Percentiles rank a stretch among this genome's conserved stretches.
Evolutionary conservation across 2,113 vertebrate species (phyloP).

Genomic region (Nematolebias whitei): DNA sequence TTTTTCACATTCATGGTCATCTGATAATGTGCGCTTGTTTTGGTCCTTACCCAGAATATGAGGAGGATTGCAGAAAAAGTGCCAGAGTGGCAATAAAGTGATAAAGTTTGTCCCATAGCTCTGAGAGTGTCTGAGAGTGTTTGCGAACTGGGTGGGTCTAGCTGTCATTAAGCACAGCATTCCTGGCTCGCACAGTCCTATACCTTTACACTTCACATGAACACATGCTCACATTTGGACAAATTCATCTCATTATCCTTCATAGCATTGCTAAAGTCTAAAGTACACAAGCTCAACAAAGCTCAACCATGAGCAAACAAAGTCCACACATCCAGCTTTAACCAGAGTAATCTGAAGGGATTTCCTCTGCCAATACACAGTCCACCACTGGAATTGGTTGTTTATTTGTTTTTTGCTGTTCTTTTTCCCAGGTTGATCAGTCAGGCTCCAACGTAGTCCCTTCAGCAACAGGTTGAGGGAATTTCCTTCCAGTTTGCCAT

Average conservation of each 20-base stretch:
- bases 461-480: constrained; percentile 31
- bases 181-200: constrained; percentile 43
- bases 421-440: constrained; percentile 36
- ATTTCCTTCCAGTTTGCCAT: constrained; percentile 30
- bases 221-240: constrained; percentile 45
- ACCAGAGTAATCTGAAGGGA: constrained; percentile 55
- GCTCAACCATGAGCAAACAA: constrained; percentile 53
- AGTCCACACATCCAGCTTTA: constrained; percentile 44
- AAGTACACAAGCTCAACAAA: constrained; percentile 59
- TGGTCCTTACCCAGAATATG: constrained; percentile 72
- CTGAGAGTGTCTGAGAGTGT: constrained; percentile 67
- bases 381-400: constrained; percentile 32
- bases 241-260: constrained; percentile 55
- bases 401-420: constrained; percentile 58
- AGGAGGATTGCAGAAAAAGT: constrained; percentile 62
- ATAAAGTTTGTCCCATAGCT: constrained; percentile 60
- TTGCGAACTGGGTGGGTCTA: constrained; percentile 69
- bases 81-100: constrained; percentile 67
- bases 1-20: constrained; percentile 62
- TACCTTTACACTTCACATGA: constrained; percentile 54
- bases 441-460: constrained; percentile 28
- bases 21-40: constrained; percentile 75
- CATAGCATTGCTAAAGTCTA: constrained; percentile 47
- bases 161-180: constrained; percentile 46
- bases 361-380: constrained; percentile 50